Evolutionary conservation across 2,888 invertebrate species (phyloP).

Genomic region (Cataglyphis cursor): DNA sequence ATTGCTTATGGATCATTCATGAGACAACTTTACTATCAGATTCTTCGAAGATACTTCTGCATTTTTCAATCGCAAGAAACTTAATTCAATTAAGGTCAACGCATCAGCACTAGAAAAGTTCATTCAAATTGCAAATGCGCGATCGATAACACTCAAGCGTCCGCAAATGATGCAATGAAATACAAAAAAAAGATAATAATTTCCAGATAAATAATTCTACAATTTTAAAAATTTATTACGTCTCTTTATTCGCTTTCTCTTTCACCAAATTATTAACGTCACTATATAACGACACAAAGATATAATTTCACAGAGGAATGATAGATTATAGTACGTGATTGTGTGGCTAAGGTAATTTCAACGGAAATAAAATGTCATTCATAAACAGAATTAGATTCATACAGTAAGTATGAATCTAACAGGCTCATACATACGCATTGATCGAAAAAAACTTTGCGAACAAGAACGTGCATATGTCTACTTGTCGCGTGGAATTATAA

Average conservation of each 20-base stretch:
- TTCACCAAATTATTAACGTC: neutral
- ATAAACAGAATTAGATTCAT: neutral
- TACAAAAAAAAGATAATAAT: slow-evolving; percentile 8
- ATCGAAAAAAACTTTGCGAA: neutral
- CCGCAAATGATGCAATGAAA: neutral
- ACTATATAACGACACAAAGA: neutral
- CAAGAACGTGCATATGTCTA: neutral
- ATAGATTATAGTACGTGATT: neutral
- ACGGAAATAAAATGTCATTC: neutral
- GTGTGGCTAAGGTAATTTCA: slow-evolving; percentile 7
- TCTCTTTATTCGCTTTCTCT: neutral
- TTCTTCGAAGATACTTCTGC: neutral
- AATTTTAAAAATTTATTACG: neutral
- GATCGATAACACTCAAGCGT: neutral
- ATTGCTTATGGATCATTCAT: slow-evolving; percentile 44
- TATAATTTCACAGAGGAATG: neutral
- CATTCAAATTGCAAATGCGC: slow-evolving; percentile 28
- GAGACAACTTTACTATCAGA: neutral
- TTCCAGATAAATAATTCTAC: neutral
- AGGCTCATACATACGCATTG: too few species aligned
- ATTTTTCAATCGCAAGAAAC: slow-evolving; percentile 10
- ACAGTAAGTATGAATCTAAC: neutral
- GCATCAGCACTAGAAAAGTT: slow-evolving; percentile 19
- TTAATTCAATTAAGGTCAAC: slow-evolving; percentile 34
- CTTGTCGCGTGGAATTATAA: slow-evolving; percentile 43